phyloP scores from a whole-genome alignment of 23 tunicate genomes.

The Phallusia fumigata region DNA sequence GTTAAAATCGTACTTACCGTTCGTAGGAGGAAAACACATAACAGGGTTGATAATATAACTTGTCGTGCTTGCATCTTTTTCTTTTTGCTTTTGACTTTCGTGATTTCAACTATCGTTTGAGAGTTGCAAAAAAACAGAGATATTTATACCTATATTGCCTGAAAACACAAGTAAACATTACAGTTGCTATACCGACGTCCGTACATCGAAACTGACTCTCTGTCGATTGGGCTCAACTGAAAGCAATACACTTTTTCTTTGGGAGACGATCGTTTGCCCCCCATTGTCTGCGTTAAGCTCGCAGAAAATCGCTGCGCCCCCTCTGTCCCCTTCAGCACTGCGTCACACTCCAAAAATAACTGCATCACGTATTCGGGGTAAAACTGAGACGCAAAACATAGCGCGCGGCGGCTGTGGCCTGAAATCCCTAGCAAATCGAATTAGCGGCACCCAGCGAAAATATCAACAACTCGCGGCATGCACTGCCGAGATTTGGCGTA shows the following conservation, averaged over 20 bases:
- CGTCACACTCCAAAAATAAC: slow-evolving; percentile 4
- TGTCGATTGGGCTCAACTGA: neutral
- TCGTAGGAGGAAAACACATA: neutral
- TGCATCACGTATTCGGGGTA: neutral
- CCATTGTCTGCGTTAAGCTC: neutral
- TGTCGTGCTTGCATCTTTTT: neutral
- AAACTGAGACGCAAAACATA: neutral
- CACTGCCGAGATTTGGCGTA: neutral
- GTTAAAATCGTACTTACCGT: neutral
- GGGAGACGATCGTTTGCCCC: neutral
- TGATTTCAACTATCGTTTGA: neutral
- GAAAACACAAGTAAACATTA: neutral
- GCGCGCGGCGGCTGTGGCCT: neutral
- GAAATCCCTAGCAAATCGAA: neutral
- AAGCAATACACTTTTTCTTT: neutral
- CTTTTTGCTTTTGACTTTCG: neutral
- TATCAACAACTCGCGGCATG: neutral
- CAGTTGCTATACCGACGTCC: neutral
- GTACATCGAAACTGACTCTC: neutral
- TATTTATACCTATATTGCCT: neutral
- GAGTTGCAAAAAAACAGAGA: neutral
- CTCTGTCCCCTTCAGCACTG: neutral
- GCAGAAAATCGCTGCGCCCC: neutral
- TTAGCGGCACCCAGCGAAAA: neutral
- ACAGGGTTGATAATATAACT: neutral